Percentiles rank a stretch among this genome's conserved stretches.
Conservation (phyloP, 2,888 invertebrate species). For the Ethmia dodecea region DNA sequence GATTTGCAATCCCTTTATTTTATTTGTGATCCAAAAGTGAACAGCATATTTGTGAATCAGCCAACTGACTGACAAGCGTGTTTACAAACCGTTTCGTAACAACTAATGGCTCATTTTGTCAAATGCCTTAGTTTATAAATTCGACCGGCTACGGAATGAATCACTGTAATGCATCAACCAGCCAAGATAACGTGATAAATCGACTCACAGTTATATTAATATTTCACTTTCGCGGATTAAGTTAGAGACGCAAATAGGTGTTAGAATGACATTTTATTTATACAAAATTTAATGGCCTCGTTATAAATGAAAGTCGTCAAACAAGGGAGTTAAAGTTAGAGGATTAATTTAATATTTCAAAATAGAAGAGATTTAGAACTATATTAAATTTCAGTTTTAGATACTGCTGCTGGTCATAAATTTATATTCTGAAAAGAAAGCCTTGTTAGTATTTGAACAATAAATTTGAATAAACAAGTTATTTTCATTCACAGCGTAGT, state of each 20-base stretch:
- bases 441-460: too few relatives aligned
- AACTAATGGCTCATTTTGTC: slow-evolving; percentile 60
- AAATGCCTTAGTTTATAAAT: slow-evolving; percentile 33
- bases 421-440: too few relatives aligned
- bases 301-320: too few relatives aligned
- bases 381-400: too few relatives aligned
- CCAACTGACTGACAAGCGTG: slow-evolving; percentile 42
- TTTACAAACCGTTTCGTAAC: slow-evolving; percentile 53
- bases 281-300: slow-evolving; percentile 1
- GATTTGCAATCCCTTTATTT: too few relatives aligned
- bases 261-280: slow-evolving; percentile 7
- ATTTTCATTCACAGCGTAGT: too few relatives aligned
- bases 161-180: slow-evolving; percentile 58
- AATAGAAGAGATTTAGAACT: too few relatives aligned
- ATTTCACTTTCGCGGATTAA: slow-evolving; percentile 57
- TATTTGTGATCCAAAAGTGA: too few relatives aligned
- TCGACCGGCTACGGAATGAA: slow-evolving; percentile 33
- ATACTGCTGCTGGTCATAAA: too few relatives aligned
- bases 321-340: too few relatives aligned
- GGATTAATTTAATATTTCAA: too few relatives aligned
- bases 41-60: slow-evolving; percentile 26
- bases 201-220: slow-evolving; percentile 50
- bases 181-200: slow-evolving; percentile 59
- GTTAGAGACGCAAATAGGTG: slow-evolving; percentile 41
- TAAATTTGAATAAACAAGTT: too few relatives aligned